phyloP scores from a whole-genome alignment of 2,888 invertebrate genomes.

The Hirtodrosophila cameraria region DNA sequence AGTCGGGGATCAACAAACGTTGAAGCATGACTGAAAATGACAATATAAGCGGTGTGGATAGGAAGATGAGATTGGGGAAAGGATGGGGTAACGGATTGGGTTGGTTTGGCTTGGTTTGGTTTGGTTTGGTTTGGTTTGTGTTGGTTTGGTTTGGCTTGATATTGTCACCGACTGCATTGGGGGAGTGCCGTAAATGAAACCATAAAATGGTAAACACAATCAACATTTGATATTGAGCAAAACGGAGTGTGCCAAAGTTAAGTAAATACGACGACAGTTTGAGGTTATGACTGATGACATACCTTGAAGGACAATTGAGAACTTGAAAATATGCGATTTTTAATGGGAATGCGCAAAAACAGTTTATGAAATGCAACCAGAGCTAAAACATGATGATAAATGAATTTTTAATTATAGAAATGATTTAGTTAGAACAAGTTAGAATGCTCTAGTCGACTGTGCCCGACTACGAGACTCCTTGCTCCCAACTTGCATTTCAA shows the following conservation, averaged over 20 bases:
- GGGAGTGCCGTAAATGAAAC: slow-evolving; percentile 57
- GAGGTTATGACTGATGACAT: slow-evolving; percentile 55
- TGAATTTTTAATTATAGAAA: slow-evolving; percentile 23
- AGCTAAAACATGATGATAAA: slow-evolving; percentile 6
- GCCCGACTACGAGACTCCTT: no score
- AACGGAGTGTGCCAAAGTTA: slow-evolving; percentile 53
- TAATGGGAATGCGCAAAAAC: slow-evolving; percentile 1
- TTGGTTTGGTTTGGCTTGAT: no score
- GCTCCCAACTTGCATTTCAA: no score
- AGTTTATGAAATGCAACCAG: slow-evolving; percentile 12
- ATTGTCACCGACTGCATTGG: slow-evolving; percentile 16
- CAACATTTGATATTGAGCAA: slow-evolving; percentile 60
- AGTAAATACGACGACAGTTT: slow-evolving; percentile 54
- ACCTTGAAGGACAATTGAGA: slow-evolving; percentile 37
- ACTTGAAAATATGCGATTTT: slow-evolving; percentile 23
- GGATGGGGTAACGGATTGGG: slow-evolving; percentile 7
- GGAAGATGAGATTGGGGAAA: neutral
- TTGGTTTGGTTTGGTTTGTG: no score
- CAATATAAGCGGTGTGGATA: slow-evolving; percentile 46
- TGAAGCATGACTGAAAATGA: slow-evolving; percentile 64
- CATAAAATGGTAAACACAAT: slow-evolving; percentile 69
- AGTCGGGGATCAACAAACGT: slow-evolving; percentile 51
- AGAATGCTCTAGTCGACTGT: no score
- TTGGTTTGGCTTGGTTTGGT: slow-evolving; percentile 2
- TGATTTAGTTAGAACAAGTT: neutral